Base-by-base conservation (phyloP, 2,113 vertebrate species). In the Conger conger region DNA sequence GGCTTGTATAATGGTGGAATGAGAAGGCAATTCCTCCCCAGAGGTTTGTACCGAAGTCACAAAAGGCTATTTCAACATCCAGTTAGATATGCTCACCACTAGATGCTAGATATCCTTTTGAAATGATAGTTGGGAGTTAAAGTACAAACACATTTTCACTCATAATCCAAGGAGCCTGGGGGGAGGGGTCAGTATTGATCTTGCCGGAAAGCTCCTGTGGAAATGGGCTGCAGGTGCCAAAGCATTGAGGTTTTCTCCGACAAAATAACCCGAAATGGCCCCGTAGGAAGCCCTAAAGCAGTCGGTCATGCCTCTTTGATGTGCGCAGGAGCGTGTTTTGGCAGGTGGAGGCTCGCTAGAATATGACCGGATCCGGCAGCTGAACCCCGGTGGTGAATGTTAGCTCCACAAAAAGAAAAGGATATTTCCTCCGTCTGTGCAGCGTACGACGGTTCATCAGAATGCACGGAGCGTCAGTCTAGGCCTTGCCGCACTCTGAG, bases 401-500 rank as follows among this genome's bases (percentile, higher is more conserved):
- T 8, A 27, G 57, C 57, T 63, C 4, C 57, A 63, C 20, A 23
- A 5, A 27, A 33, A 73, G 27, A 68, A 68, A 73, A 9, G 27
- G 6, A 63, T 27, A 20, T 27, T 27, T 27, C 33, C n/a, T 27
- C n/a, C 40, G 9, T 20, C 35, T n/a, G 35, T 33, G 30, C 37
- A 17, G 60, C 40, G 5, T 30, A 11, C 38, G n/a, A 37, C 18
- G 38, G 20, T 15, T 20, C 91, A 88, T 92, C 88, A 89, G 88
- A 90, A 86, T 63, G 57, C 20, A 27, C 57, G 86, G 91, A 86
- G 89, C 89, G 89, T 90, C 91, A 91, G 90, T 89, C 89, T 85
- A 88, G 88, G 87, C 87, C 91, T 92, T 91, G 88, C 90, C 90
- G 92, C 82, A 89, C 89, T 92, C 90, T 92, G 91, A 92, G 89